Base-by-base conservation (phyloP, 2,113 vertebrate species). In the Prunella himalayana region DNA sequence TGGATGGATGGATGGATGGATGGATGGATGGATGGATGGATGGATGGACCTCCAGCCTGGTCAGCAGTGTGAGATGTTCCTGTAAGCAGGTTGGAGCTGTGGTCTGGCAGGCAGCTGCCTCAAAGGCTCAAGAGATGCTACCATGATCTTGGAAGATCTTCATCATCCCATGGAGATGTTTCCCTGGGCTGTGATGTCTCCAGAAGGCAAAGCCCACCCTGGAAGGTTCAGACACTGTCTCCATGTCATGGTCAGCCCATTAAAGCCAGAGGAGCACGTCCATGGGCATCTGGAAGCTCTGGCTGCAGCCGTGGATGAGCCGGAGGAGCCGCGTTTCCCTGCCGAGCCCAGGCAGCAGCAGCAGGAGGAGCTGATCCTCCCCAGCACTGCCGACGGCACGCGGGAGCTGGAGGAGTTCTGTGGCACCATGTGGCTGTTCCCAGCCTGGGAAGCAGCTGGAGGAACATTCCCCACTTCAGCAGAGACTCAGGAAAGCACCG, bases 291-390 rank as follows among this genome's bases (percentile, higher is more conserved):
- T 80, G 66, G 53, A 53, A 80, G 41, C 28, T 87, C 31, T 57
- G 2, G 5, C 56, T 56, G 51, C 9, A 9, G 7, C 61, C 0
- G 0, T 3, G 47, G 53, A 14, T 2, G 23, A 45, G 33, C 23
- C 9, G 5, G 7, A 22, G 69, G 28, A 73, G 57, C 15, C 9
- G 8, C 0, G 0, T 39, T 51, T 39, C 47, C 44, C 22, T 75
- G 41, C 70, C 0, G 1, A 13, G 61, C 20, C 0, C 1, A 0
- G 50, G 77, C 68, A 81, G 2, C 1, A 2, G 27, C 54, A 80
- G 33, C 1, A 2, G 78, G 33, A 91, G 27, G 8, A 59, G 65
- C 47, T 44, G 64, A 42, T 49, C 77, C 60, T 83, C 56, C 90
- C 4, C 4, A 42, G 65, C 2, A 1, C 53, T 49, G 41, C 15